phyloP scores from a whole-genome alignment of 2,797 vertebrate genomes.

The Phrynocephalus guinanensis region DNA sequence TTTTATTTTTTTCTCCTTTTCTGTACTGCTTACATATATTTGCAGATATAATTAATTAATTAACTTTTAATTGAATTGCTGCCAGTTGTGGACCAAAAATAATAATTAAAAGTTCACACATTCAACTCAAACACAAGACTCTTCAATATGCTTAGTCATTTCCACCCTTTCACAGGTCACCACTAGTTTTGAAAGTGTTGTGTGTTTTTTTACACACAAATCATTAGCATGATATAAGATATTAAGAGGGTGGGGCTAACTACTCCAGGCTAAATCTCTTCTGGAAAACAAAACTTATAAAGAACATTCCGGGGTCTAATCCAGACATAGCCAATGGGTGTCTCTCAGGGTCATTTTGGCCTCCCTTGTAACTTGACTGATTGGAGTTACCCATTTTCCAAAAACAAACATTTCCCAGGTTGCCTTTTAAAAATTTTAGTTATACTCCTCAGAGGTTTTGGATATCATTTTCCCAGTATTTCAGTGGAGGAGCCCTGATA shows the following conservation, averaged over 20 bases:
- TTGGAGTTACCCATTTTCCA: too few relatives aligned
- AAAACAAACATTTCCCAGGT: background rate
- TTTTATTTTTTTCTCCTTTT: conserved; percentile 21
- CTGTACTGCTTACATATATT: conserved; percentile 12
- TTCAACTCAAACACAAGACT: conserved; percentile 3
- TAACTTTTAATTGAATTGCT: conserved; percentile 50
- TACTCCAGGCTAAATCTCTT: background rate
- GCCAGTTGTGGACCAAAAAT: conserved; percentile 59
- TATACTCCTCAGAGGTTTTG: too few relatives aligned
- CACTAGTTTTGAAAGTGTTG: background rate
- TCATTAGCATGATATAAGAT: background rate
- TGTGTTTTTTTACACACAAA: background rate
- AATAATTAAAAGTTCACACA: conserved; percentile 43
- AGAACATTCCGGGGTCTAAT: too few relatives aligned
- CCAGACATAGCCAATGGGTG: too few relatives aligned
- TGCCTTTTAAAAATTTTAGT: too few relatives aligned
- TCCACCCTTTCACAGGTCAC: background rate
- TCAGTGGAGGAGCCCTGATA: too few relatives aligned
- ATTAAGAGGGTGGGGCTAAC: background rate
- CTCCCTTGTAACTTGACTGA: too few relatives aligned
- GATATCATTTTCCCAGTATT: too few relatives aligned
- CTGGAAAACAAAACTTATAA: too few relatives aligned
- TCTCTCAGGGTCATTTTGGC: background rate
- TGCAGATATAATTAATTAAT: conserved; percentile 45
- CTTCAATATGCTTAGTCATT: conserved; percentile 22